phyloP scores from a whole-genome alignment of 1,140 invertebrate genomes.

The Euglossa dilemma region DNA sequence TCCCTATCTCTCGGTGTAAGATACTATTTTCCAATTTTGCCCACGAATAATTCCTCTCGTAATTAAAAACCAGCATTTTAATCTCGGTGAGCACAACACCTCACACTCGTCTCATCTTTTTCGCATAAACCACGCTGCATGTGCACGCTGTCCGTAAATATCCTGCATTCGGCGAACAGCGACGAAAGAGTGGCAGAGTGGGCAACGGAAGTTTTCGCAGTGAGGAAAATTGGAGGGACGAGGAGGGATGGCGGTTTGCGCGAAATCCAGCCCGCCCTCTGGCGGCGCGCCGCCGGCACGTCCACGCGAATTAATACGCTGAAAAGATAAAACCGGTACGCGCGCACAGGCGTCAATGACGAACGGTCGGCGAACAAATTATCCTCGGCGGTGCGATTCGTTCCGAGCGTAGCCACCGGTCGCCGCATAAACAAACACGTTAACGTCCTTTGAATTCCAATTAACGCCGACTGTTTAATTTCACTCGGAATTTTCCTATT shows the following conservation, averaged over 20 bases:
- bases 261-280: not conserved
- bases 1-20: too few species aligned
- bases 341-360: slow-evolving; percentile 36
- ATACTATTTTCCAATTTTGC: too few species aligned
- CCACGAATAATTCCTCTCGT: too few species aligned
- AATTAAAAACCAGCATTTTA: too few species aligned
- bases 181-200: too few species aligned
- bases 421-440: slow-evolving; percentile 46
- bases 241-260: not conserved
- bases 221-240: too few species aligned
- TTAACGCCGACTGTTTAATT: slow-evolving; percentile 66
- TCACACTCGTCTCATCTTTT: too few species aligned
- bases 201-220: too few species aligned
- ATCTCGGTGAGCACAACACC: too few species aligned
- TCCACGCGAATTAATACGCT: slow-evolving; percentile 3
- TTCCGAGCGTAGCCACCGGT: not conserved
- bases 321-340: slow-evolving; percentile 16
- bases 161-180: too few species aligned
- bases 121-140: too few species aligned
- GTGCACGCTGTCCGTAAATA: too few species aligned
- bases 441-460: slow-evolving; percentile 60
- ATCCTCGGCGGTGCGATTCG: slow-evolving; percentile 42
- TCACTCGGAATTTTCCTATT: slow-evolving; percentile 3
- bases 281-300: not conserved
- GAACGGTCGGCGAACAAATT: slow-evolving; percentile 34